Evolutionary conservation across 92 coral and sea anemone species (phyloP).

Genomic region (Plumapathes pennacea): DNA sequence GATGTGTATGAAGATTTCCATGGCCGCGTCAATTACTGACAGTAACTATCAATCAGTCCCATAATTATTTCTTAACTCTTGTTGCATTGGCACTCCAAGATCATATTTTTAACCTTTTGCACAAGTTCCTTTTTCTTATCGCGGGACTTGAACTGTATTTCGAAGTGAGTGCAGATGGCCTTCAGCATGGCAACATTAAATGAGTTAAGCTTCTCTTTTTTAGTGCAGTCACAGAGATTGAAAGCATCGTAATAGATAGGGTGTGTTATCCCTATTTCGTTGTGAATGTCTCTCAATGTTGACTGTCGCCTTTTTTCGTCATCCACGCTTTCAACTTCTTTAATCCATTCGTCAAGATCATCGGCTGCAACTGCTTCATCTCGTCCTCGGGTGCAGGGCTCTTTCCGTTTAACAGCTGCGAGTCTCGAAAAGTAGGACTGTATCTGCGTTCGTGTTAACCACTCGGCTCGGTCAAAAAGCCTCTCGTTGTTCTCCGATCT

Average conservation of each 20-base stretch:
- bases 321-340: too few species aligned
- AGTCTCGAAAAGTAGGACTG: conserved; percentile 30
- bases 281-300: conserved; percentile 16
- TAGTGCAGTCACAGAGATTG: conserved; percentile 10
- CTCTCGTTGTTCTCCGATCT: conserved; percentile 12
- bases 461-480: conserved; percentile 15
- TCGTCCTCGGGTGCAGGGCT: too few species aligned
- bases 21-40: too few species aligned
- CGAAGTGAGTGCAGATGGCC: conserved; percentile 25
- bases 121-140: conserved; percentile 5
- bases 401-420: conserved; percentile 13
- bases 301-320: conserved; percentile 8
- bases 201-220: background rate
- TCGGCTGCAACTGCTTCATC: too few species aligned
- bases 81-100: conserved; percentile 9
- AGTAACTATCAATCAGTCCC: too few species aligned
- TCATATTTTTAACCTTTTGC: conserved; percentile 11
- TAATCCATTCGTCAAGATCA: too few species aligned
- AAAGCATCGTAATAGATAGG: conserved; percentile 16
- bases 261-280: conserved; percentile 10
- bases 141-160: conserved; percentile 14
- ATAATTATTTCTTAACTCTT: background rate
- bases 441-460: conserved; percentile 26
- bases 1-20: too few species aligned
- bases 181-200: conserved; percentile 28